phyloP scores from a whole-genome alignment of 1,140 invertebrate genomes.

The Danaus plexippus region DNA sequence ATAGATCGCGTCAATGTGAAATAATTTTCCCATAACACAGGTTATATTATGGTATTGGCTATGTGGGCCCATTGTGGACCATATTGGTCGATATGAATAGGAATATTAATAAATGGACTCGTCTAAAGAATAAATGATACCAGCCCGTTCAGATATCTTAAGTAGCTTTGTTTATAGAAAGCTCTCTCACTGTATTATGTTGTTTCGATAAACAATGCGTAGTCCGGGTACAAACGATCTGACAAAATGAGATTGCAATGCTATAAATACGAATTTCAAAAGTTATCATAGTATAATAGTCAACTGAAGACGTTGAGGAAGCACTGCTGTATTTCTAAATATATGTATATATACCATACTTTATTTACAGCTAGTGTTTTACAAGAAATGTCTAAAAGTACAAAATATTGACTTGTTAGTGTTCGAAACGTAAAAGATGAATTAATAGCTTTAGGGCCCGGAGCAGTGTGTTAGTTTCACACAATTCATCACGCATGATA shows the following conservation, averaged over 20 bases:
- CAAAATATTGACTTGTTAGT: conserved; percentile 13
- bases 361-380: no score
- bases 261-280: no score
- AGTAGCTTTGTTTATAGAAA: conserved; percentile 11
- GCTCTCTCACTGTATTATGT: conserved; percentile 2
- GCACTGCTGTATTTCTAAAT: no score
- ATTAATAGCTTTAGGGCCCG: conserved; percentile 10
- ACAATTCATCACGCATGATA: conserved; percentile 14
- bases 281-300: no score
- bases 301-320: no score
- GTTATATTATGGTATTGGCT: conserved; percentile 30
- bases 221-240: no score
- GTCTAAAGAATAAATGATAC: conserved; percentile 25
- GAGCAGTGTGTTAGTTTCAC: conserved; percentile 1
- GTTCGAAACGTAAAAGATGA: conserved; percentile 13
- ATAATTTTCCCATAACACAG: conserved; percentile 47
- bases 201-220: conserved; percentile 5
- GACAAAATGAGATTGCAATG: no score
- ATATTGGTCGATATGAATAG: conserved; percentile 29
- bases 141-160: not conserved
- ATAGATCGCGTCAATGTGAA: conserved; percentile 46
- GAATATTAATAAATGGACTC: conserved; percentile 33
- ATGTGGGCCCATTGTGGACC: conserved; percentile 28
- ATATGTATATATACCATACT: no score
- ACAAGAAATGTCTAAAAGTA: no score